Evolutionary conservation across 2,888 invertebrate genomes (phyloP).

Genomic region (Maniola hyperantus): DNA sequence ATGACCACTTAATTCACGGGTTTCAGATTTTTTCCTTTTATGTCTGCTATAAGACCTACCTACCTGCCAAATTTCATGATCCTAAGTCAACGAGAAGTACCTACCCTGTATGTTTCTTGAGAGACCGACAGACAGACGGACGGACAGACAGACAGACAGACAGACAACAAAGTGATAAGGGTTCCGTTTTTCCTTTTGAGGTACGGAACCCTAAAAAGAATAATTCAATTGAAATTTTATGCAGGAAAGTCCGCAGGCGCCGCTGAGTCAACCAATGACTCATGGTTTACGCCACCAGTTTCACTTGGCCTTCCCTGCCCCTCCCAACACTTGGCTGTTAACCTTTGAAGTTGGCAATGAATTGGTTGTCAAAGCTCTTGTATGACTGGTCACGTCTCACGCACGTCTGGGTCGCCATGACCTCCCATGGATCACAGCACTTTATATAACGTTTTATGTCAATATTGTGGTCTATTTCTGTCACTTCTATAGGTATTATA

Average conservation of each 20-base stretch:
- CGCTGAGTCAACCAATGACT: conserved; percentile 51
- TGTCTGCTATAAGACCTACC: no score
- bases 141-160: no score
- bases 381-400: conserved; percentile 52
- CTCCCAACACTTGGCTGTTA: conserved; percentile 27
- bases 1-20: no score
- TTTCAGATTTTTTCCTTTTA: no score
- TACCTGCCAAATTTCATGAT: no score
- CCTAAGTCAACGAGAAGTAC: no score
- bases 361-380: conserved; percentile 47
- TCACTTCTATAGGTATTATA: conserved; percentile 22
- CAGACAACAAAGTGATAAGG: no score
- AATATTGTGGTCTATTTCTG: conserved; percentile 36
- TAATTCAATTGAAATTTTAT: conserved; percentile 41
- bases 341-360: conserved; percentile 37
- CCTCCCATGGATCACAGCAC: conserved; percentile 39
- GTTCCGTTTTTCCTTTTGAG: no score
- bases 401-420: conserved; percentile 55
- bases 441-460: conserved; percentile 28
- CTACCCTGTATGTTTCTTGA: no score
- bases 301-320: conserved; percentile 47
- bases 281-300: conserved; percentile 45
- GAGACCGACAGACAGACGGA: no score
- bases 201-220: no score
- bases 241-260: conserved; percentile 51